These are phyloP conservation scores for Apogon talboti DNA, from an alignment of 2,797 vertebrate species.

Conservation along the genomic window DNA sequence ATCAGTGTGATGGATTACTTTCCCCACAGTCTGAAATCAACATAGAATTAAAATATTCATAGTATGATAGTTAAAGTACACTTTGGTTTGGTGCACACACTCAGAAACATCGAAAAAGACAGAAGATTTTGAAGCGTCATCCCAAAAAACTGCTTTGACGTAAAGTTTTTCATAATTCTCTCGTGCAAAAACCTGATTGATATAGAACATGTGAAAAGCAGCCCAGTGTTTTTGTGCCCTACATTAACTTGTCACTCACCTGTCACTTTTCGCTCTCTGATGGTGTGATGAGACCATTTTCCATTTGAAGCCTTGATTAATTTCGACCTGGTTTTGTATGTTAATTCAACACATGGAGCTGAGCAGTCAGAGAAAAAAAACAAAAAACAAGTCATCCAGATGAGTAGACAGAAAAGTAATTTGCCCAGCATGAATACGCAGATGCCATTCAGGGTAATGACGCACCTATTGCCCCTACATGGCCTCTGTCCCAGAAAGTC, in stretches of 20 bases:
- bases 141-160: background rate
- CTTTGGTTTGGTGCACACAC: background rate
- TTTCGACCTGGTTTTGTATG: constrained; percentile 58
- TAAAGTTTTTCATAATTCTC: background rate
- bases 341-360: constrained; percentile 34
- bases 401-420: constrained; percentile 45
- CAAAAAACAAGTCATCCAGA: constrained; percentile 13
- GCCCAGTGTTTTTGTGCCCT: constrained; percentile 5
- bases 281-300: constrained; percentile 15
- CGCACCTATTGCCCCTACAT: background rate
- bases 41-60: background rate
- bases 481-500: constrained; percentile 1
- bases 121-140: no score
- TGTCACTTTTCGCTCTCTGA: constrained; percentile 34
- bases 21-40: background rate
- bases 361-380: constrained; percentile 9
- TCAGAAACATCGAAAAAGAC: background rate
- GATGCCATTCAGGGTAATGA: constrained; percentile 33
- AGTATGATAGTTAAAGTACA: background rate
- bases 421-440: constrained; percentile 31
- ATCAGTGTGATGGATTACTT: background rate
- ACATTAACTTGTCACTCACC: constrained; percentile 31
- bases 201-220: background rate
- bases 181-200: background rate
- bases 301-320: constrained; percentile 48